Percentiles rank a stretch among this genome's conserved stretches.
These are phyloP conservation scores for Sigmodon hispidus DNA, from an alignment of 2,113 vertebrate genomes.

Conservation along the genomic window DNA sequence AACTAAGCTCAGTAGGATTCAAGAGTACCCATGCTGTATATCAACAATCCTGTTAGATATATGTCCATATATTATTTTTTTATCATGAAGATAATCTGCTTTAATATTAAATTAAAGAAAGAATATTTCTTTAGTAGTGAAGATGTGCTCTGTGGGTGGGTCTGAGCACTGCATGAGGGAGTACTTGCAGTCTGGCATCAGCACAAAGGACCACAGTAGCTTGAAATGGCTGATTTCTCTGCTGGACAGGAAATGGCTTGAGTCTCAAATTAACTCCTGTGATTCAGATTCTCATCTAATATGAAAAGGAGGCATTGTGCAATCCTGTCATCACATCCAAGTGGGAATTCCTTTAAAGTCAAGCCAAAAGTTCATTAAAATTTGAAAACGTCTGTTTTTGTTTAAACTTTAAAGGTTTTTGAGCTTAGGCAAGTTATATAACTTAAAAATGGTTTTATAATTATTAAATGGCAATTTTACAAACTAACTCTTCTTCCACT, in stretches of 20 bases:
- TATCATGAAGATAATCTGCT: not conserved
- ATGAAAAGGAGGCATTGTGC: not conserved
- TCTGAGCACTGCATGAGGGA: not conserved
- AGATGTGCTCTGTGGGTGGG: not conserved
- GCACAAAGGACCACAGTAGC: slow-evolving; percentile 20
- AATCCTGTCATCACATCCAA: slow-evolving; percentile 18
- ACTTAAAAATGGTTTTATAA: slow-evolving; percentile 44
- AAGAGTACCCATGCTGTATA: not conserved
- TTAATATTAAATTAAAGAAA: slow-evolving; percentile 11
- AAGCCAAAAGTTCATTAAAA: slow-evolving; percentile 65
- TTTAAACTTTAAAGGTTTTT: slow-evolving; percentile 54
- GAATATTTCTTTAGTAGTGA: slow-evolving; percentile 22
- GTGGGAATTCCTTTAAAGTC: slow-evolving; percentile 45
- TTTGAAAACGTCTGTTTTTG: slow-evolving; percentile 39
- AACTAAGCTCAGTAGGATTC: not conserved
- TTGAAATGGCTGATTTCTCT: slow-evolving; percentile 54
- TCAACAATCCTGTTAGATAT: not conserved
- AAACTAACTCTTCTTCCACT: slow-evolving; percentile 4
- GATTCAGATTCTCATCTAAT: slow-evolving; percentile 57
- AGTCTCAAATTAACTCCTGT: slow-evolving; percentile 47
- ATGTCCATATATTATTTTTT: not conserved
- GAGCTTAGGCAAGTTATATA: slow-evolving; percentile 31
- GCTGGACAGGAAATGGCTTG: not conserved
- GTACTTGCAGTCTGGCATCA: not conserved
- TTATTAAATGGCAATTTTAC: slow-evolving; percentile 49